phyloP scores from a whole-genome alignment of 2,113 vertebrate species.

The Pelecanus crispus region DNA sequence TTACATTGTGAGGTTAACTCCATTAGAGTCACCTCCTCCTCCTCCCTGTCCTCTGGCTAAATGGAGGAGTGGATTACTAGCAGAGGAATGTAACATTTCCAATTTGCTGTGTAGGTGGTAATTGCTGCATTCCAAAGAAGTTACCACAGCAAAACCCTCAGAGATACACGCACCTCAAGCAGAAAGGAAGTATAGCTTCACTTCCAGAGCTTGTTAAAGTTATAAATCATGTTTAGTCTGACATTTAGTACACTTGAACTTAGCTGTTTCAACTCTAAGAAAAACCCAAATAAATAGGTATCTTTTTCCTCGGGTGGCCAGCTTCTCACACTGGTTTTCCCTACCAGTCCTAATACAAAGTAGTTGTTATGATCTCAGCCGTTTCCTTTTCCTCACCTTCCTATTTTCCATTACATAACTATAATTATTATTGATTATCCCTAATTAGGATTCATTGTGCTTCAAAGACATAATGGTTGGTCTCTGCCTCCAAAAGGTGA shows the following conservation, averaged over 20 bases:
- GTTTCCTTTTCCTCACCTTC: constrained; percentile 50
- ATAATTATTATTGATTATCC: constrained; percentile 51
- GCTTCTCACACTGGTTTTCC: not conserved
- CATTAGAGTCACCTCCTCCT: not conserved
- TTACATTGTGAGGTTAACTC: not conserved
- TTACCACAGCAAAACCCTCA: not conserved
- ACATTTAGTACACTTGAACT: not conserved
- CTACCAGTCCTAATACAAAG: not conserved
- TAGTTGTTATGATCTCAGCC: not conserved
- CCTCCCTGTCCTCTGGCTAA: constrained; percentile 59
- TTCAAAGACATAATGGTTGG: constrained; percentile 17
- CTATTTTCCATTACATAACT: constrained; percentile 42
- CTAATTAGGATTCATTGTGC: constrained; percentile 32
- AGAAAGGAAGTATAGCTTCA: not conserved
- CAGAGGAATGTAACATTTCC: constrained; percentile 20
- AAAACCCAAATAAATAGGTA: not conserved
- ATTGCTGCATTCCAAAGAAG: constrained; percentile 14
- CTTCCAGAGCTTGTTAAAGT: not conserved
- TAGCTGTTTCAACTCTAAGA: not conserved
- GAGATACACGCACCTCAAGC: not conserved
- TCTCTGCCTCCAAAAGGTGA: not conserved
- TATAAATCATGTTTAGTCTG: not conserved
- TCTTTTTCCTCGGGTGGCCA: not conserved
- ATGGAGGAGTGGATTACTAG: constrained; percentile 31
- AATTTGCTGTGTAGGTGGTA: constrained; percentile 13